Evolutionary conservation across 92 coral and sea anemone genomes (phyloP).

Genomic region (Epizoanthus ramosus): DNA sequence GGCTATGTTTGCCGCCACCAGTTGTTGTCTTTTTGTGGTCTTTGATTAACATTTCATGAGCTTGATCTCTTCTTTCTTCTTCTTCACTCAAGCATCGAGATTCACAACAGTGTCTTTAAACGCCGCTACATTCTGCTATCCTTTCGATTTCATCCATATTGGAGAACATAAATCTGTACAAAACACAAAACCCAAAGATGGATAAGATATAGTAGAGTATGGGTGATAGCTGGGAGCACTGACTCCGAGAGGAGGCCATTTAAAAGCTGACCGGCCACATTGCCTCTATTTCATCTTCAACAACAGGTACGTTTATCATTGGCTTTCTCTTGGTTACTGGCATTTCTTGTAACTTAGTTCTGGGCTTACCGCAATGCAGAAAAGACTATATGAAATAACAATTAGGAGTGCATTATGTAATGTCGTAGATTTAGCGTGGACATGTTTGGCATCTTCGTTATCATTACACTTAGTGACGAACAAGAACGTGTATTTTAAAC

Average conservation of each 20-base stretch:
- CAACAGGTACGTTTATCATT: constrained; percentile 17
- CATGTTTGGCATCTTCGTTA: not conserved
- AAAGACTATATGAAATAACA: too few species aligned
- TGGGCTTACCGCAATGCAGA: too few species aligned
- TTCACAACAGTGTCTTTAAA: constrained; percentile 32
- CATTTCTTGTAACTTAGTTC: too few species aligned
- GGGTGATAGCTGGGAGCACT: not conserved
- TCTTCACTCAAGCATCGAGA: constrained; percentile 42
- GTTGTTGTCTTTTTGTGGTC: constrained; percentile 38
- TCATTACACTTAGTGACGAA: not conserved
- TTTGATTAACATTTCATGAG: constrained; percentile 39
- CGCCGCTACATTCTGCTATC: constrained; percentile 23
- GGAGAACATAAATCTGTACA: not conserved
- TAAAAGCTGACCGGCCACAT: not conserved
- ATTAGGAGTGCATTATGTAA: not conserved
- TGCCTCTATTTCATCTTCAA: not conserved
- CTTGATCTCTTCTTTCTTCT: constrained; percentile 49
- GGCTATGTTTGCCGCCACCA: constrained; percentile 29
- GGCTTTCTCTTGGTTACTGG: not conserved
- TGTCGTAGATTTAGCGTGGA: not conserved
- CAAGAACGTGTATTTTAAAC: not conserved
- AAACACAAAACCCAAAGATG: not conserved
- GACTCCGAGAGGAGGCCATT: constrained; percentile 25
- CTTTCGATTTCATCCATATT: not conserved
- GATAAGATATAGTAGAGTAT: not conserved